Base-by-base conservation (phyloP, 2,888 invertebrate species). In the Cylindroiulus punctatus region DNA sequence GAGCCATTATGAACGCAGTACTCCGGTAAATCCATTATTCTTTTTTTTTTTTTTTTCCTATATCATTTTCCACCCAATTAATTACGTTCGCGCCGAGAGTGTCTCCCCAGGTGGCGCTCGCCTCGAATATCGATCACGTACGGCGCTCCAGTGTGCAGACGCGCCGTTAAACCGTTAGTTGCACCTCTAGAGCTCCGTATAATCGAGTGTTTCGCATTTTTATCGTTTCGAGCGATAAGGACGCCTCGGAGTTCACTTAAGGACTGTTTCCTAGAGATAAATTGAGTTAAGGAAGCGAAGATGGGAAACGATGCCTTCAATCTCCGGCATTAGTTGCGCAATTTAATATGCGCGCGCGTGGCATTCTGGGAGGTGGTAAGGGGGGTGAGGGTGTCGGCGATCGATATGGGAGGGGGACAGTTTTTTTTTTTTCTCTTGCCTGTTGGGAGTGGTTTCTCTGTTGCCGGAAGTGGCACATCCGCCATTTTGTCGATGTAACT, bases 191-290 rank as follows among this genome's bases (percentile, higher is more conserved):
- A n/a, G n/a, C 76, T 7, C n/a, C n/a, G n/a, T n/a, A n/a, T 76
- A 76, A 76, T 76, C 76, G 76, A 76, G 30, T 76, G 76, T 12
- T 30, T 76, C 26, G 76, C 76, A 76, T 76, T 76, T 76, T 76
- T 76, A 76, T 76, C 76, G 76, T 76, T 76, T 76, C 26, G 76
- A 76, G 76, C 76, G 76, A 76, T 76, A 76, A 76, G 76, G 65
- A 65, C 65, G 65, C 65, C 65, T 65, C 22, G 65, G 76, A 76
- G 76, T 76, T 76, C 76, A 76, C 76, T 76, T 30, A 76, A 76
- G 76, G 76, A 76, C 76, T 30, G 76, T 76, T 76, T 76, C 76
- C 76, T 76, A 76, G 76, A 76, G 76, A 76, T 76, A 76, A 76
- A 76, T 76, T 30, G 76, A 76, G 76, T 76, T 76, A 76, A 76